Percentiles rank a stretch among this genome's conserved stretches.
These are phyloP conservation scores for Hyposmocoma kahamanoa DNA, from an alignment of 1,140 invertebrate species.

Conservation along the genomic window DNA sequence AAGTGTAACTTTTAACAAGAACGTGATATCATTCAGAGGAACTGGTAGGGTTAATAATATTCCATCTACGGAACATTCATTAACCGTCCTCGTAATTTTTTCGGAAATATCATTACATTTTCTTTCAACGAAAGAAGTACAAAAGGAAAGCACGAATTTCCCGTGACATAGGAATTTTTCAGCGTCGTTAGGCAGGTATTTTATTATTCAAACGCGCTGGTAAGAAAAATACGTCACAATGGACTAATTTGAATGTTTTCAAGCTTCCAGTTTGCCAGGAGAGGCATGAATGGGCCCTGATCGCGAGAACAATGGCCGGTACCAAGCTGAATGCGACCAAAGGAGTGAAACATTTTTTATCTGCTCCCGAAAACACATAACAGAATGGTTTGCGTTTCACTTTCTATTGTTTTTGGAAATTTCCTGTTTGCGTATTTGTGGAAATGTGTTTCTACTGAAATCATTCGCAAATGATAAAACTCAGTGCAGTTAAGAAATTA, in stretches of 20 bases:
- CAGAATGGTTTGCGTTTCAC: conserved; percentile 47
- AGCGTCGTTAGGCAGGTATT: conserved; percentile 8
- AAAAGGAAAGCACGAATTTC: conserved; percentile 17
- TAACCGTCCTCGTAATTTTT: too few species aligned
- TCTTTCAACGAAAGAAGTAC: too few species aligned
- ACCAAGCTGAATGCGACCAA: conserved; percentile 40
- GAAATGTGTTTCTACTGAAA: too few species aligned
- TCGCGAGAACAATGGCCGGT: conserved; percentile 45
- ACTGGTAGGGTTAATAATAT: too few species aligned
- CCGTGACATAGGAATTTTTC: conserved; percentile 15
- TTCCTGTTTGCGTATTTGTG: too few species aligned
- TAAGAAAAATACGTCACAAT: conserved; percentile 49
- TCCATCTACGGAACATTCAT: too few species aligned
- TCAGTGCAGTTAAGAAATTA: too few species aligned
- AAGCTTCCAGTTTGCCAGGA: conserved; percentile 40
- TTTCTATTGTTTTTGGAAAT: conserved; percentile 51
- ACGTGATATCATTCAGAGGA: too few species aligned
- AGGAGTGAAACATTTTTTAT: conserved; percentile 38
- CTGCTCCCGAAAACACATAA: conserved; percentile 43
- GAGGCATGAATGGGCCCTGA: conserved; percentile 47
- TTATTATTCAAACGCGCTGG: conserved; percentile 14
- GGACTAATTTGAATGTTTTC: conserved; percentile 59
- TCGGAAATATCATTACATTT: too few species aligned
- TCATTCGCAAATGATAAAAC: too few species aligned
- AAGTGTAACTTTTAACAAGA: too few species aligned